phyloP scores from a whole-genome alignment of 2,113 vertebrate species.

The Mastomys coucha region DNA sequence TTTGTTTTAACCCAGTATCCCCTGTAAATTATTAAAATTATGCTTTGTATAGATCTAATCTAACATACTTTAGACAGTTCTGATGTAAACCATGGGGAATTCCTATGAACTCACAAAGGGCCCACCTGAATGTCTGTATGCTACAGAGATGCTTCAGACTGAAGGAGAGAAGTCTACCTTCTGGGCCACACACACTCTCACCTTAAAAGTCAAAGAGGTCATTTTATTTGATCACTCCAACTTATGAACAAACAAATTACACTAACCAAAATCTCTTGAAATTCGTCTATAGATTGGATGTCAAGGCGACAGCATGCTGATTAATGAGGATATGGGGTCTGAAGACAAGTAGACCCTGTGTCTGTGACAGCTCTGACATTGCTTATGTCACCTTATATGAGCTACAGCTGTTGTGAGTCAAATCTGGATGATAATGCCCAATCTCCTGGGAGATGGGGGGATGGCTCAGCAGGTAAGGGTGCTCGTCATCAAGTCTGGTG shows the following conservation, averaged over 20 bases:
- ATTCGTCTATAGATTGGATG: not conserved
- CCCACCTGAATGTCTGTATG: not conserved
- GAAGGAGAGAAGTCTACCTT: not conserved
- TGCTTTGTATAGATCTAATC: conserved; percentile 10
- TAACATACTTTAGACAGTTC: not conserved
- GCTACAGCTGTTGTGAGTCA: not conserved
- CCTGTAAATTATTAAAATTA: conserved; percentile 22
- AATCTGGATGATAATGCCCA: not conserved
- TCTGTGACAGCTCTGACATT: not conserved
- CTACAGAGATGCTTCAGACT: not conserved
- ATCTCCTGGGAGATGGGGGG: not conserved
- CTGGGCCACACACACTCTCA: not conserved
- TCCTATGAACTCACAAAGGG: not conserved
- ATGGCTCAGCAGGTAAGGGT: not conserved
- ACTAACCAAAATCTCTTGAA: not conserved
- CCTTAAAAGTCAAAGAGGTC: not conserved
- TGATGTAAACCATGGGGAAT: not conserved
- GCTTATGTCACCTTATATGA: not conserved
- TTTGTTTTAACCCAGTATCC: conserved; percentile 8
- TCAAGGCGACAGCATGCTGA: not conserved
- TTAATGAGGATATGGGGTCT: not conserved
- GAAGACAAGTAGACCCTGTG: not conserved
- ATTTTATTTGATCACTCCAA: not conserved
- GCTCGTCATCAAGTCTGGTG: not conserved
- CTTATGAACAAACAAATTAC: not conserved